Evolutionary conservation across 2,113 vertebrate species (phyloP), one percentile per base, ranked within the genome.

Genomic region (Nyctereutes procyonoides): DNA sequence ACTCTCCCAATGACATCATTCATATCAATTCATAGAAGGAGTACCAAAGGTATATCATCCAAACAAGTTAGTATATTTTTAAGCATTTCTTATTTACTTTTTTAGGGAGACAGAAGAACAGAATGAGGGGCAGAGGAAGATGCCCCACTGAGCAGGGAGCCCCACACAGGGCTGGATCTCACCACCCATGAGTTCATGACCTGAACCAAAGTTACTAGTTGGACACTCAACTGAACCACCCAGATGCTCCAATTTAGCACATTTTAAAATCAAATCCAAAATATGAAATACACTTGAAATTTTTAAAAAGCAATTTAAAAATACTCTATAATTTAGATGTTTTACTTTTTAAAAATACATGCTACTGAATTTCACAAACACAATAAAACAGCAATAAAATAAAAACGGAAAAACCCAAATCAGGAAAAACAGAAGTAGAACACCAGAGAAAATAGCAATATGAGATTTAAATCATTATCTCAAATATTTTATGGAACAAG

Each of bases 251-350:
- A 69, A 19, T 16, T 69, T 69, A 84, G 24, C 16, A 58, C 4
- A 92, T 77, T 76, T 88, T 77, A 77, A 93, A 90, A 35, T 86
- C 24, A 85, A 86, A 77, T 43, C 9, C 19, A 88, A 92, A 12
- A 71, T 92, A 80, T 74, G 28, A 51, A 35, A 60, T 13, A n/a
- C 38, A 35, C 55, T 65, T 24, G 43, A 53, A 65, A 88, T 77
- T 83, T 88, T 84, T 48, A 74, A 80, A 95, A 83, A 11, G 8
- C n/a, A 86, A 35, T 10, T 96, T 80, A 48, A 86, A 95, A 65
- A 43, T 80, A 19, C 1, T 63, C 30, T 77, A 22, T 67, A 88
- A 89, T 88, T 94, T 22, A 81, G 35, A 88, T 17, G 9, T 84
- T 74, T 92, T 60, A 35, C 55, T 48, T 71, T 9, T 30, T 51